Evolutionary conservation across 2,888 invertebrate genomes (phyloP), one percentile per base, ranked within the genome.

Genomic region (Dynastes grantii): DNA sequence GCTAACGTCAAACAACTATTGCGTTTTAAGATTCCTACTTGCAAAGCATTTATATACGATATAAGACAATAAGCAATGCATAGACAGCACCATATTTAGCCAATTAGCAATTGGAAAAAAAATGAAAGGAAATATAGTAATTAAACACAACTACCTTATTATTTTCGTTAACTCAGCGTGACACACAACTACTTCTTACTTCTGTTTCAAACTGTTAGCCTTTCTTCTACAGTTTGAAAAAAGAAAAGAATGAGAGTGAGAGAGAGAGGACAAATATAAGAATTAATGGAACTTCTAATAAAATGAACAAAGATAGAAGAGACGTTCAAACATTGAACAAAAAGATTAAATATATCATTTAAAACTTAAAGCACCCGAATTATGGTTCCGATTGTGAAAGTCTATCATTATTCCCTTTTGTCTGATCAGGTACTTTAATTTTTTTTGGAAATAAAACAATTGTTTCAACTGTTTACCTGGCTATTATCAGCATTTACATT

Each of bases 171-270:
- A 16, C 32, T 51, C 45, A 65, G 77, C 76, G 55, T 22, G 55
- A 77, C 32, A 76, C 71, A 76, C 81, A 83, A 80, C n/a, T n/a
- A 81, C 81, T 77, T 70, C 83, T 83, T 83, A 84, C 82, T 78
- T 83, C 83, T 75, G 80, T 81, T 83, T 85, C 83, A 85, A 77
- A 84, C 82, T 84, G 82, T 85, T 86, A 84, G 82, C 85, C 85
- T 82, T 82, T 85, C 81, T 82, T 84, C 86, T 86, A 81, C 81
- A 78, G 81, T 79, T 79, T 45, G 45, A 76, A 78, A 79, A 78
- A 76, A 55, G 40, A 64, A 68, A 32, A 76, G 51, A 76, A 76
- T 29, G 16, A 40, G 53, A 63, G 49, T 32, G 49, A 70, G 27
- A 32, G 6, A 9, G 32, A 16, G 13, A 63, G 11, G 53, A 22